Evolutionary conservation across 2,113 vertebrate species (phyloP).

Genomic region (Erythrocercus mccallii): DNA sequence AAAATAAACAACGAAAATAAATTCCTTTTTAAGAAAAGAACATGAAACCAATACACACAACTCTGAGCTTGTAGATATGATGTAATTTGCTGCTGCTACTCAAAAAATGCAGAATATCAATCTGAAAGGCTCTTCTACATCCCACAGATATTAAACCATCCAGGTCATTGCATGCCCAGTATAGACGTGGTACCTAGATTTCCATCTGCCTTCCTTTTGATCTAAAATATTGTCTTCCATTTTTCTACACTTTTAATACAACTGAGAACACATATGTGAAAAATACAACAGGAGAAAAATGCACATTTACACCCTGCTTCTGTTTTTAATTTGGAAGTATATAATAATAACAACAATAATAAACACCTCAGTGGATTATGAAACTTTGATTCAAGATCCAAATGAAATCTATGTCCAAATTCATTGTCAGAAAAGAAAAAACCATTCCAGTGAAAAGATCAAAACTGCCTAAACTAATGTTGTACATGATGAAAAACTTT

Average conservation of each 20-base stretch:
- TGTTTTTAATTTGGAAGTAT: not conserved
- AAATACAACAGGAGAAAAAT: not conserved
- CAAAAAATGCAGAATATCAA: not conserved
- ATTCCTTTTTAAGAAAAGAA: not conserved
- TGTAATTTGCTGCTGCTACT: not conserved
- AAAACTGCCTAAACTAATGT: not conserved
- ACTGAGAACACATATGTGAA: not conserved
- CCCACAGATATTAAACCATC: not conserved
- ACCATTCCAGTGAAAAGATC: not conserved
- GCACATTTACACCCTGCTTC: not conserved
- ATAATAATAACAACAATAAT: not conserved
- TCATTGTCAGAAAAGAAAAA: not conserved
- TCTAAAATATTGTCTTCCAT: not conserved
- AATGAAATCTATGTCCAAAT: not conserved
- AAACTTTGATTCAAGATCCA: not conserved
- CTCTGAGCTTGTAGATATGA: not conserved
- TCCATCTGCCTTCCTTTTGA: not conserved
- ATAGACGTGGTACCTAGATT: not conserved
- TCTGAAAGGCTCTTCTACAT: not conserved
- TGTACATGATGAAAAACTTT: not conserved
- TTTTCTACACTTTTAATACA: not conserved
- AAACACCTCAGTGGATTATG: not conserved
- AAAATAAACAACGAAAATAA: not conserved
- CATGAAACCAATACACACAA: not conserved
- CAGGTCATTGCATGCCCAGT: not conserved